These are phyloP conservation scores for Sceloporus tristichus DNA, from an alignment of 2,113 vertebrate genomes.

Conservation along the genomic window DNA sequence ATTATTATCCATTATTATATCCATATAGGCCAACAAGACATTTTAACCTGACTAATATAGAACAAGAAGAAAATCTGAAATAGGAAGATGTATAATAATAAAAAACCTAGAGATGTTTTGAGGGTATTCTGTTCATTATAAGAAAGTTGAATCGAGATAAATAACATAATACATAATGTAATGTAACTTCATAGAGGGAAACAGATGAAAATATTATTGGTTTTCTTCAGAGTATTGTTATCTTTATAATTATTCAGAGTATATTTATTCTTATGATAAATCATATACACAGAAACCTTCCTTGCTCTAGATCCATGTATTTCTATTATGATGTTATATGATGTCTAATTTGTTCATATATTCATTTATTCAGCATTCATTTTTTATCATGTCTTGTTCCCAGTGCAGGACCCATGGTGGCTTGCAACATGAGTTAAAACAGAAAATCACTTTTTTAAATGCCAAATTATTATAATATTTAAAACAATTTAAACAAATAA, in stretches of 20 bases:
- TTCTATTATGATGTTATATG: not conserved
- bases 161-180: not conserved
- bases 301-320: not conserved
- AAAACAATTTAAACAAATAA: too few relatives aligned
- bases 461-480: too few relatives aligned
- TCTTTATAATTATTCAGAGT: not conserved
- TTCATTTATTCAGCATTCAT: too few relatives aligned
- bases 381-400: too few relatives aligned
- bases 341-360: not conserved
- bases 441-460: too few relatives aligned
- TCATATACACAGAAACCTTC: too few relatives aligned
- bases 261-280: too few relatives aligned
- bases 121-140: not conserved
- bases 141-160: not conserved
- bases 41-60: not conserved
- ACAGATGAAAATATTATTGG: not conserved
- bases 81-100: not conserved
- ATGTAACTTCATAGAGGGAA: not conserved
- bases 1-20: too few relatives aligned
- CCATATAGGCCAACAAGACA: not conserved
- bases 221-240: not conserved
- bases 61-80: not conserved
- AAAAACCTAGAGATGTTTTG: not conserved
- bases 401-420: too few relatives aligned
- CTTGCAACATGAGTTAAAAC: too few relatives aligned